Evolutionary conservation across 2,797 vertebrate genomes (phyloP).

Genomic region (Xerus rutilus): DNA sequence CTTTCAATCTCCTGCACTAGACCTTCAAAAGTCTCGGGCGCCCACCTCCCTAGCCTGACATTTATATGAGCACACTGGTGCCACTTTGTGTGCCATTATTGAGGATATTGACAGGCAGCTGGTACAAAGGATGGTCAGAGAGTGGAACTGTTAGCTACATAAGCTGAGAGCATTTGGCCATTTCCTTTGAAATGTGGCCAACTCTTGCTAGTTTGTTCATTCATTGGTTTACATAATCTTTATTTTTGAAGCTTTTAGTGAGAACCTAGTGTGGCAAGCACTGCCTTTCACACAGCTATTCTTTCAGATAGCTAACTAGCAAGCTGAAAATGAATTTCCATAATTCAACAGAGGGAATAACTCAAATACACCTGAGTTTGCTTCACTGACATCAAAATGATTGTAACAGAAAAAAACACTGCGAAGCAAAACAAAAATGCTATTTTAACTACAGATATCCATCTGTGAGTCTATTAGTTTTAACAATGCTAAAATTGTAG

Average conservation of each 20-base stretch:
- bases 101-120: neutral
- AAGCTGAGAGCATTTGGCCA: neutral
- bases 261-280: neutral
- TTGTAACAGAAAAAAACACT: neutral
- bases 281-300: neutral
- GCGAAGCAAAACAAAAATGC: neutral
- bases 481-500: neutral
- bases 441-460: neutral
- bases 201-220: neutral
- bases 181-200: neutral
- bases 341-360: neutral
- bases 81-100: neutral
- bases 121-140: neutral
- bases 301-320: neutral
- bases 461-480: slow-evolving; percentile 17
- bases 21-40: neutral
- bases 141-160: neutral
- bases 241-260: slow-evolving; percentile 1
- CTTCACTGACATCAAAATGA: slow-evolving; percentile 20
- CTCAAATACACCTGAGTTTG: neutral
- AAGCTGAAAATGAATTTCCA: slow-evolving; percentile 1
- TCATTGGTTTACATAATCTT: neutral
- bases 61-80: neutral
- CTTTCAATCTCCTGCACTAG: neutral
- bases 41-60: neutral